Conservation (phyloP, 2,888 invertebrate genomes). For the Dryomyza anilis region DNA sequence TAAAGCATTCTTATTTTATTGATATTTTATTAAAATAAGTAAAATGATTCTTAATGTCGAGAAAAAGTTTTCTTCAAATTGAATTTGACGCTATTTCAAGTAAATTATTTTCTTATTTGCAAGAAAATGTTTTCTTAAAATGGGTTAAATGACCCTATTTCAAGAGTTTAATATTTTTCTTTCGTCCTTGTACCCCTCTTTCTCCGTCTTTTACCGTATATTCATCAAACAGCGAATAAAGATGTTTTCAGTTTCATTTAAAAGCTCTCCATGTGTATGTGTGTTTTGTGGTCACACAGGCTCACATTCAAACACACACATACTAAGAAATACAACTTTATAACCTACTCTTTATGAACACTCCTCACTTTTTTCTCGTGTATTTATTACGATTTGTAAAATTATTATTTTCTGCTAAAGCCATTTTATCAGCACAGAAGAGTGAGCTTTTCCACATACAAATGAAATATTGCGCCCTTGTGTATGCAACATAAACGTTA, state of each 20-base stretch:
- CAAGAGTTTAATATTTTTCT: no score
- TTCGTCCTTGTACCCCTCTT: no score
- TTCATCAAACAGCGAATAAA: neutral
- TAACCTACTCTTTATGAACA: slow-evolving; percentile 51
- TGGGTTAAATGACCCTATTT: no score
- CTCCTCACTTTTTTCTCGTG: slow-evolving; percentile 45
- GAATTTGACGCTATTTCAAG: no score
- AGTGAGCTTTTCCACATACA: neutral
- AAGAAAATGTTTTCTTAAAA: no score
- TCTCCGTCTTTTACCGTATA: neutral
- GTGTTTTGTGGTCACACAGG: neutral
- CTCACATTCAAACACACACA: neutral
- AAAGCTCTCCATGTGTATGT: neutral
- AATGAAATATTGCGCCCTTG: neutral
- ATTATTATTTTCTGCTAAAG: slow-evolving; percentile 42
- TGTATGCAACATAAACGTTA: slow-evolving; percentile 8
- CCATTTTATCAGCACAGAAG: neutral
- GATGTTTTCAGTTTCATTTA: slow-evolving; percentile 1
- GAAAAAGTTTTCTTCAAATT: no score
- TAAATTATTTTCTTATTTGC: no score
- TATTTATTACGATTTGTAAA: slow-evolving; percentile 47
- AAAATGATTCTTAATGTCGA: no score
- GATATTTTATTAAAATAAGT: no score
- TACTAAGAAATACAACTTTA: slow-evolving; percentile 39
- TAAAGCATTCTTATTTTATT: no score